A percentile compares a stretch with the other conserved stretches of the same genome.
These are phyloP conservation scores for Diaprepes abbreviatus DNA, from an alignment of 2,888 invertebrate genomes.

Conservation along the genomic window DNA sequence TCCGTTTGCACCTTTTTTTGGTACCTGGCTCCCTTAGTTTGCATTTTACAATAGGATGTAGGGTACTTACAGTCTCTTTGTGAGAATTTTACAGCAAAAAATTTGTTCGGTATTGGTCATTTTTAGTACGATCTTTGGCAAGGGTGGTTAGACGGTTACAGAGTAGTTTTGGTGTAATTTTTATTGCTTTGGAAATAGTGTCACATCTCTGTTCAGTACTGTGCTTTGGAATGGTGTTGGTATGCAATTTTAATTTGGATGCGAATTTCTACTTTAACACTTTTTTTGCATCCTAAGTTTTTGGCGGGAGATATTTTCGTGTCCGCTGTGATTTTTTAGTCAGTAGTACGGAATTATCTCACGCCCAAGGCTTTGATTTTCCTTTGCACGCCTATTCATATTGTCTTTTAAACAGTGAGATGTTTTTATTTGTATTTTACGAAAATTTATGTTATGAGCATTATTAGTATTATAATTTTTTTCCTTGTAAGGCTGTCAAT, in stretches of 20 bases:
- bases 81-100: conserved; percentile 1
- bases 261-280: neutral
- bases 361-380: conserved; percentile 50
- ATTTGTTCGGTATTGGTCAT: neutral
- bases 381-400: conserved; percentile 8
- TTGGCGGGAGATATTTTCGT: conserved; percentile 59
- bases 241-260: conserved; percentile 1
- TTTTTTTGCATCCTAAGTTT: conserved; percentile 51
- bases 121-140: neutral
- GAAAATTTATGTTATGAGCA: too few species aligned
- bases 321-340: conserved; percentile 52
- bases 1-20: conserved; percentile 8
- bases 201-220: neutral
- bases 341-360: conserved; percentile 65
- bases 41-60: conserved; percentile 17
- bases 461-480: too few species aligned
- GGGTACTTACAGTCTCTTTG: conserved; percentile 1
- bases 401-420: neutral
- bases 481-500: too few species aligned
- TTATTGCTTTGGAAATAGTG: neutral
- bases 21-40: conserved; percentile 31
- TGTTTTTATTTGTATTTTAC: too few species aligned
- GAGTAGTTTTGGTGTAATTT: neutral
- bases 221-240: neutral
- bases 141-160: neutral